These are phyloP conservation scores for Pseudoips prasinana DNA, from an alignment of 2,888 invertebrate species.

Conservation along the genomic window DNA sequence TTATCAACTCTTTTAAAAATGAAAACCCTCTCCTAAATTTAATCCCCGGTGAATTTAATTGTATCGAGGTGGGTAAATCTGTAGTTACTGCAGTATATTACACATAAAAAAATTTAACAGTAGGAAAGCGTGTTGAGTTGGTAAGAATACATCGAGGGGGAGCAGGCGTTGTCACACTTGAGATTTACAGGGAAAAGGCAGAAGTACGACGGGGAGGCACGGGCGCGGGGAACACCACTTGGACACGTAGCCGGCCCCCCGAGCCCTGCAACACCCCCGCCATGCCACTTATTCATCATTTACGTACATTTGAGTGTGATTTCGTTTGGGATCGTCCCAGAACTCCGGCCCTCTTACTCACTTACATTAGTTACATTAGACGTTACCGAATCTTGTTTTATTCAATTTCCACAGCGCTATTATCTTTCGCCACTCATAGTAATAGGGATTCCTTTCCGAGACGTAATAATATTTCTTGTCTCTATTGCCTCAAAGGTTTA, in stretches of 20 bases:
- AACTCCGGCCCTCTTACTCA: slow-evolving; percentile 59
- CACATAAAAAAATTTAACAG: slow-evolving; percentile 47
- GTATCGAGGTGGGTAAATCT: too few species aligned
- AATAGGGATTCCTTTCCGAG: slow-evolving; percentile 55
- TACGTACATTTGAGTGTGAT: slow-evolving; percentile 77
- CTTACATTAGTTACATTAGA: slow-evolving; percentile 70
- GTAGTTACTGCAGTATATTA: too few species aligned
- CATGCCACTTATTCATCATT: slow-evolving; percentile 73
- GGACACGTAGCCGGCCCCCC: slow-evolving; percentile 66
- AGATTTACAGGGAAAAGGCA: slow-evolving; percentile 61
- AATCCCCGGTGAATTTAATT: too few species aligned
- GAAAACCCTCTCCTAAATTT: too few species aligned
- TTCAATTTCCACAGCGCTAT: slow-evolving; percentile 66
- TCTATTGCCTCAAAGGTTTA: slow-evolving; percentile 43
- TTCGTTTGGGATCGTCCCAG: slow-evolving; percentile 68
- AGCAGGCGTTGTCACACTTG: slow-evolving; percentile 63
- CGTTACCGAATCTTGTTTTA: slow-evolving; percentile 66
- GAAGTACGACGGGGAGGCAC: slow-evolving; percentile 35
- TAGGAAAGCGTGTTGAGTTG: slow-evolving; percentile 47
- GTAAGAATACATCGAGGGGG: slow-evolving; percentile 49
- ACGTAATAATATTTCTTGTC: slow-evolving; percentile 54
- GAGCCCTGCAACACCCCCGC: slow-evolving; percentile 36
- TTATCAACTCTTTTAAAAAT: too few species aligned
- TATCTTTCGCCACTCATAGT: slow-evolving; percentile 63
- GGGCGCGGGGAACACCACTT: slow-evolving; percentile 53